These are phyloP conservation scores for Drosophila leonis DNA, from an alignment of 2,888 invertebrate genomes.

Conservation along the genomic window DNA sequence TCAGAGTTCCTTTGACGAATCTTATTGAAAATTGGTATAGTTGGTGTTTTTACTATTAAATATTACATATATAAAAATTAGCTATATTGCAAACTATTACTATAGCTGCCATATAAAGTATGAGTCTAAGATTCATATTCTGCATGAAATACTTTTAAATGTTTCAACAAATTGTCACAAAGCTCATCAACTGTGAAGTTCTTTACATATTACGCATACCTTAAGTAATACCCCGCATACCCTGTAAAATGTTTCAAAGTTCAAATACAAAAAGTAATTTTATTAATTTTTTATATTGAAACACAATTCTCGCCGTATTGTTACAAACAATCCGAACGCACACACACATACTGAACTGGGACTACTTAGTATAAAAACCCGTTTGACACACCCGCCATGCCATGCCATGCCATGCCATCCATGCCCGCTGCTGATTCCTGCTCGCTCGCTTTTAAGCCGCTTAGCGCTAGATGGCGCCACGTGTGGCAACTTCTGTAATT, in stretches of 20 bases:
- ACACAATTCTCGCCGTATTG: conserved; percentile 28
- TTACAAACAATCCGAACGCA: conserved; percentile 13
- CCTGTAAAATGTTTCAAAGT: background rate
- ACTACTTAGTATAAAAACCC: conserved; percentile 4
- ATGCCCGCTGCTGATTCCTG: conserved; percentile 3
- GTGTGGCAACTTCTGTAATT: conserved; percentile 38
- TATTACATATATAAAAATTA: background rate
- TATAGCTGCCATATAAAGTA: background rate
- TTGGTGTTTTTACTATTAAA: background rate
- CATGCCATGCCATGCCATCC: background rate
- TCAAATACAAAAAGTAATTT: background rate
- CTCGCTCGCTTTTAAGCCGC: conserved; percentile 53
- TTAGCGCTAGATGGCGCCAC: conserved; percentile 45
- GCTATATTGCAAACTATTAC: too few relatives aligned
- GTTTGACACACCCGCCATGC: conserved; percentile 20
- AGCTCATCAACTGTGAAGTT: background rate
- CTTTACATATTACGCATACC: too few relatives aligned
- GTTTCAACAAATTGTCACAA: too few relatives aligned
- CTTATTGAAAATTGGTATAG: background rate
- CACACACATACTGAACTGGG: background rate
- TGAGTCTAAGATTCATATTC: background rate
- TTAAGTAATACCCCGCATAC: background rate
- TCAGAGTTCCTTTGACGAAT: background rate
- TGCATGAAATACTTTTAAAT: too few relatives aligned
- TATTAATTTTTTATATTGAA: conserved; percentile 34